phyloP scores from a whole-genome alignment of 1,140 invertebrate genomes.

The Zophobas morio region DNA sequence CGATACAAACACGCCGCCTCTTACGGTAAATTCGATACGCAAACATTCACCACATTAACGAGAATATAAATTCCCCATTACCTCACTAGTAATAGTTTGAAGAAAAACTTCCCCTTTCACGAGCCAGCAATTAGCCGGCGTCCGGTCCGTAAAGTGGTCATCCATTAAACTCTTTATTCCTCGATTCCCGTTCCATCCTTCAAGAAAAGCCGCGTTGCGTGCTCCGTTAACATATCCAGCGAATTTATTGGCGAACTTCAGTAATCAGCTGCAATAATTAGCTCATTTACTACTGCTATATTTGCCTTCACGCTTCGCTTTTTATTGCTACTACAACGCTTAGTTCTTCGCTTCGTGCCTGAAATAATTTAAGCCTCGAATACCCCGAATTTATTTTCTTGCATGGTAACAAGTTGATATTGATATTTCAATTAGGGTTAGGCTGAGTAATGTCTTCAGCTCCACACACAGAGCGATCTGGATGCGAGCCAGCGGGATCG shows the following conservation, averaged over 20 bases:
- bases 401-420: conserved; percentile 43
- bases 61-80: too few relatives aligned
- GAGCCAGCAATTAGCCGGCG: neutral
- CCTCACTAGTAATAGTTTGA: too few relatives aligned
- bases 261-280: conserved; percentile 47
- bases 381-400: conserved; percentile 43
- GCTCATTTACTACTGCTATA: conserved; percentile 47
- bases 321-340: conserved; percentile 43
- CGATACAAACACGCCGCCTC: too few relatives aligned
- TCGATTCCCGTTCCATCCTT: neutral
- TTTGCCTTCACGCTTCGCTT: conserved; percentile 42
- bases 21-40: too few relatives aligned
- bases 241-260: conserved; percentile 43
- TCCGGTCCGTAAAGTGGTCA: conserved; percentile 6
- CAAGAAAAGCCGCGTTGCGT: conserved; percentile 38
- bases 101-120: too few relatives aligned
- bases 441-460: conserved; percentile 33
- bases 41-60: too few relatives aligned
- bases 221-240: conserved; percentile 39
- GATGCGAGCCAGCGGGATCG: conserved; percentile 12
- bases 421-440: conserved; percentile 49
- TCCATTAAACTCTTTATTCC: conserved; percentile 12
- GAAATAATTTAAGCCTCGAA: conserved; percentile 37
- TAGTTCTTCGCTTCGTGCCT: conserved; percentile 42
- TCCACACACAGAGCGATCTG: conserved; percentile 14